Evolutionary conservation across 1,140 invertebrate genomes (phyloP).

Genomic region (Drosophila lini): DNA sequence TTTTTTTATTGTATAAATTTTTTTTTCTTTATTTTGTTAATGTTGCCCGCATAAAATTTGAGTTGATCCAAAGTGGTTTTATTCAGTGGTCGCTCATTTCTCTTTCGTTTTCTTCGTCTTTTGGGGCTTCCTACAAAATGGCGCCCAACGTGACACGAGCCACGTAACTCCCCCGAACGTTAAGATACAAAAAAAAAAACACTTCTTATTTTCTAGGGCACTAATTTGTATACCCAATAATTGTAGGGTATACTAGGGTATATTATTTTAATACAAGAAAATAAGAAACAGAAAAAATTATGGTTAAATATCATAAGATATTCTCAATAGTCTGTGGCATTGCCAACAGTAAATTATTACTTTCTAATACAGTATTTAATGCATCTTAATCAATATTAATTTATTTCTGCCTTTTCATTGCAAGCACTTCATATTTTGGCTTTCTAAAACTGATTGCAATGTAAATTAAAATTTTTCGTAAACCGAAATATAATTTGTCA

Average conservation of each 20-base stretch:
- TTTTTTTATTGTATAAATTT: slow-evolving; percentile 16
- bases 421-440: too few species aligned
- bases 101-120: slow-evolving; percentile 37
- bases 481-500: background rate
- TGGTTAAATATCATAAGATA: too few species aligned
- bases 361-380: background rate
- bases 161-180: slow-evolving; percentile 52
- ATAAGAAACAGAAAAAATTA: too few species aligned
- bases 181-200: background rate
- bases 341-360: background rate
- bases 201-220: slow-evolving; percentile 34
- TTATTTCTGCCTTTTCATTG: too few species aligned
- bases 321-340: too few species aligned
- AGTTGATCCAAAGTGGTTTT: slow-evolving; percentile 66
- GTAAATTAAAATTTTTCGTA: background rate
- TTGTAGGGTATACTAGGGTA: background rate
- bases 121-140: slow-evolving; percentile 53
- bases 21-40: slow-evolving; percentile 56
- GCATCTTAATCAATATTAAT: too few species aligned
- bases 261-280: background rate
- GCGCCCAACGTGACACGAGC: slow-evolving; percentile 62
- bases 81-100: slow-evolving; percentile 62
- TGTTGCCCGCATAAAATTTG: slow-evolving; percentile 79
- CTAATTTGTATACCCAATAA: background rate
- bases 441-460: background rate